Evolutionary conservation across 2,888 invertebrate species (phyloP), one percentile per base, ranked within the genome.

Genomic region (Eristalis arbustorum): DNA sequence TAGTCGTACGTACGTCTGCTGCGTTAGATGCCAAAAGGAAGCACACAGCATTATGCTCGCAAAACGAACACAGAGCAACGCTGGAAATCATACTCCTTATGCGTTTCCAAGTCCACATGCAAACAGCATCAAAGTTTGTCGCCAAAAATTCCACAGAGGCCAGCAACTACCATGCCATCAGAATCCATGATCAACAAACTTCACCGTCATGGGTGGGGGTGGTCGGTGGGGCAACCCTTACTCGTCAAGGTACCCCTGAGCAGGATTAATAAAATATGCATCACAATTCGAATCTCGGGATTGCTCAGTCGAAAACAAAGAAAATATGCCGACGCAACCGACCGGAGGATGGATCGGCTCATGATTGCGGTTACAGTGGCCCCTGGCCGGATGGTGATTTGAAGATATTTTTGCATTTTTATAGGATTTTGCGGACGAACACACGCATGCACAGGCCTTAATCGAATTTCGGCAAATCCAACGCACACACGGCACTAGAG

Each of bases 261-360:
- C 25, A 63, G 81, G 34, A 76, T 88, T 80, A 79, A 76, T 88
- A 74, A 84, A 88, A 88, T 84, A 84, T 88, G 83, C 88, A 88
- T 80, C 73, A 59, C 64, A 84, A 82, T 76, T 84, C 73, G 76
- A 84, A 69, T 75, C 34, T 74, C 59, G 31, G 71, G 71, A 82
- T 83, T 75, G 78, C 40, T 81, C 59, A 66, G 56, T 59, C 57
- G 59, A 57, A 87, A 72, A 71, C 61, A 62, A 68, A 64, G 64
- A 78, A 78, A 87, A 82, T 83, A 79, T 78, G 74, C 75, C 71
- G 42, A 79, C 59, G 40, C 25, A 31, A 3, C 25, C 18, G 28
- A 11, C n/a, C 22, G 18, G 10, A 10, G 28, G 49, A 4, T 6
- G 34, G 34, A 34, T 69, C 8, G 18, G 42, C 22, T 2, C 49